phyloP scores from a whole-genome alignment of 1,140 invertebrate species.

The Trichomalopsis sarcophagae region DNA sequence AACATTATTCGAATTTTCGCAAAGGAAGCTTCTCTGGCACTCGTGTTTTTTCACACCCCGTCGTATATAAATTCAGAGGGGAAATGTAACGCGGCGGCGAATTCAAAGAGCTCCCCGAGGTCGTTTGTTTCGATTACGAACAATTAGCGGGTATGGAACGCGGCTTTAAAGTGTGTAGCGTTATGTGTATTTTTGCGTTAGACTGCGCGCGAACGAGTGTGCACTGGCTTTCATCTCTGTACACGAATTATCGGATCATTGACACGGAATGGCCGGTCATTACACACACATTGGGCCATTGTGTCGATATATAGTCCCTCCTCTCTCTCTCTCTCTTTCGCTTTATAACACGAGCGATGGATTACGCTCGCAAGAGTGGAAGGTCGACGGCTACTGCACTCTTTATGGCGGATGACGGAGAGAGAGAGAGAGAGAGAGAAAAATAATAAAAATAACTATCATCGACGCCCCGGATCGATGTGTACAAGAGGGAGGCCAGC shows the following conservation, averaged over 20 bases:
- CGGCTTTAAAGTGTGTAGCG: neutral
- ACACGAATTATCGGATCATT: constrained; percentile 48
- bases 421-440: neutral
- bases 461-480: neutral
- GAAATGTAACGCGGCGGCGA: constrained; percentile 11
- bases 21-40: too few relatives aligned
- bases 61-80: neutral
- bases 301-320: neutral
- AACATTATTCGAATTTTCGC: neutral
- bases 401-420: constrained; percentile 9
- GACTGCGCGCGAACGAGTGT: neutral
- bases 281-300: constrained; percentile 19
- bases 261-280: constrained; percentile 31
- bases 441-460: constrained; percentile 22
- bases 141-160: constrained; percentile 1
- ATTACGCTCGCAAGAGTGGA: neutral
- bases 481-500: neutral
- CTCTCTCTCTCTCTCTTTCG: neutral
- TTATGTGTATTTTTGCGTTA: constrained; percentile 26
- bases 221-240: neutral
- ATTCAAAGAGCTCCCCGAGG: neutral
- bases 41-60: neutral
- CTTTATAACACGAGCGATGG: constrained; percentile 26
- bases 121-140: neutral
- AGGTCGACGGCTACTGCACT: neutral